A percentile compares a stretch with the other conserved stretches of the same genome.
Evolutionary conservation across 2,113 vertebrate species (phyloP).

Genomic region (Otocyon megalotis): DNA sequence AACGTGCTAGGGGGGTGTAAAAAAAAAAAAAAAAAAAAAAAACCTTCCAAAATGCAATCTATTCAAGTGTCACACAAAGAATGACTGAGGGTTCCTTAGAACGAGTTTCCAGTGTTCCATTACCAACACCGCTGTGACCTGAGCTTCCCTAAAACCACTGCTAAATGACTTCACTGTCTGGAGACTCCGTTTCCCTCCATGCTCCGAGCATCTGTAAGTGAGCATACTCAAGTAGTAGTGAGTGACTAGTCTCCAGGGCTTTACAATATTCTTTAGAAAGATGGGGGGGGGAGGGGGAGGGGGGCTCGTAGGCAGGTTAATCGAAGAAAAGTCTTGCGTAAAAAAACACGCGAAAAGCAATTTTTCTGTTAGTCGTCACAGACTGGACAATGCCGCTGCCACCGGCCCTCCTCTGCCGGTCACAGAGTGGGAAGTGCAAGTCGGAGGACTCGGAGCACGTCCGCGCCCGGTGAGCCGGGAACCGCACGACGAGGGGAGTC

Average conservation of each 20-base stretch:
- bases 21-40: background rate
- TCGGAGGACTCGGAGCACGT: constrained; percentile 55
- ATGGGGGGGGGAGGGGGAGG: accelerated
- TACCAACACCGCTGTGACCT: background rate
- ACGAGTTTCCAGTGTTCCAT: constrained; percentile 45
- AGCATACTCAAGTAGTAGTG: background rate
- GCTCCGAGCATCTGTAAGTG: constrained; percentile 21
- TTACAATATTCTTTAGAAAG: background rate
- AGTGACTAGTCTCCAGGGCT: background rate
- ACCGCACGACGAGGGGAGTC: background rate
- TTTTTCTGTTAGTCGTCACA: constrained; percentile 33
- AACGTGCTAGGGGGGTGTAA: background rate
- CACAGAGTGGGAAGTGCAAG: background rate
- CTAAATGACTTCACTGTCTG: constrained; percentile 49
- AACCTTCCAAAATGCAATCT: background rate
- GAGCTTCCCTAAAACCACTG: constrained; percentile 15
- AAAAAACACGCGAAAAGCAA: constrained; percentile 22
- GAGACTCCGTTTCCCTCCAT: background rate
- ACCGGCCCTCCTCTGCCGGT: constrained; percentile 11
- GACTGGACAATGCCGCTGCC: constrained; percentile 53
- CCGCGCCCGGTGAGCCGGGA: constrained; percentile 51
- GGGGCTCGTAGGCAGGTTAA: background rate
- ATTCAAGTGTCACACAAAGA: constrained; percentile 32
- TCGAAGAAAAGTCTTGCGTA: constrained; percentile 9
- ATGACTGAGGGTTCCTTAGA: background rate